Percentiles rank a stretch among this genome's conserved stretches.
phyloP scores from a whole-genome alignment of 2,113 vertebrate species.

The Pholis gunnellus region DNA sequence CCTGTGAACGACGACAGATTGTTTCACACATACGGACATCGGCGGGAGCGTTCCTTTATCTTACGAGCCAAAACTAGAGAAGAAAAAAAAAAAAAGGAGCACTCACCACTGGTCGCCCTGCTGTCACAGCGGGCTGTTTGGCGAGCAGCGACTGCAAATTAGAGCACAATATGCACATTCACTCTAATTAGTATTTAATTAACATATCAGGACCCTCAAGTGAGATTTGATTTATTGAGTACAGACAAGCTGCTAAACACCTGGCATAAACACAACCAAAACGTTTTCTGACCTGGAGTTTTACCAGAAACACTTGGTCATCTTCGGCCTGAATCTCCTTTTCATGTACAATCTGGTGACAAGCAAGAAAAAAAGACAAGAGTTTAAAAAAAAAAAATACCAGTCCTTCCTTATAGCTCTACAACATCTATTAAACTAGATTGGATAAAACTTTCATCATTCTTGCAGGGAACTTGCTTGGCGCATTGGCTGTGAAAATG shows the following conservation, averaged over 20 bases:
- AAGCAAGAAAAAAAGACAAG: not conserved
- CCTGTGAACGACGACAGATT: slow-evolving; percentile 74
- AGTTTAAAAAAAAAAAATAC: not conserved
- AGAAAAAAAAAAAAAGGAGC: slow-evolving; percentile 12
- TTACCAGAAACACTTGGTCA: slow-evolving; percentile 98
- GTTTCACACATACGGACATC: slow-evolving; percentile 33
- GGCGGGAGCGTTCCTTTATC: not conserved
- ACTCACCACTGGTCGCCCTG: slow-evolving; percentile 96
- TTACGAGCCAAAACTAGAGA: slow-evolving; percentile 12
- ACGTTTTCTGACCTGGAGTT: slow-evolving; percentile 90
- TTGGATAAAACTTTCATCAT: slow-evolving; percentile 1
- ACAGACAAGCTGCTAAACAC: slow-evolving; percentile 15
- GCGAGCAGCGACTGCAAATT: slow-evolving; percentile 91
- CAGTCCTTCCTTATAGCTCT: not conserved
- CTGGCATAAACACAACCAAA: not conserved
- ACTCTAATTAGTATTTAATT: slow-evolving; percentile 47
- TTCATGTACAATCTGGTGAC: slow-evolving; percentile 95
- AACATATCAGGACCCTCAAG: slow-evolving; percentile 42
- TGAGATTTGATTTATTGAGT: slow-evolving; percentile 24
- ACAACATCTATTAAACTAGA: slow-evolving; percentile 2
- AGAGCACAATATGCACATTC: slow-evolving; percentile 59
- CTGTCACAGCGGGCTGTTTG: slow-evolving; percentile 93
- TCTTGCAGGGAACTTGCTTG: not conserved
- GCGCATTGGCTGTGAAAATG: not conserved
- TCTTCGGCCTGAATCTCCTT: slow-evolving; percentile 99